Percentiles rank a stretch among this genome's conserved stretches.
Conservation (phyloP, 23 tunicate species). For the Botrylloides violaceus region DNA sequence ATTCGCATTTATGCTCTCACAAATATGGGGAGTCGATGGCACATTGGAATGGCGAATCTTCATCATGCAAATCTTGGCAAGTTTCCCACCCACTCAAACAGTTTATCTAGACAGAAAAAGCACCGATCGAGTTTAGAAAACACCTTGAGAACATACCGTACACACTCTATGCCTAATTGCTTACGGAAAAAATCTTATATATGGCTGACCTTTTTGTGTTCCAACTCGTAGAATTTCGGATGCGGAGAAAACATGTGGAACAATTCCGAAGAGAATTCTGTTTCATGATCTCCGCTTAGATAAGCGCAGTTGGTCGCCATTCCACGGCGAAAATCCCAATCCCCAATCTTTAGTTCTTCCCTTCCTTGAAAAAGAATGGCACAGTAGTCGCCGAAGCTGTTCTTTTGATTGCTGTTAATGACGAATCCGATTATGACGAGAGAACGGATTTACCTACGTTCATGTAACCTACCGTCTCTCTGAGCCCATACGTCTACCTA, state of each 20-base stretch:
- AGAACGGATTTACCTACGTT: too few species aligned
- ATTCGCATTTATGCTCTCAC: conserved; percentile 25
- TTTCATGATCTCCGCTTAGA: neutral
- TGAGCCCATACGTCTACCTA: too few species aligned
- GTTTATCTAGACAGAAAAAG: conserved; percentile 9
- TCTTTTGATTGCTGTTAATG: too few species aligned
- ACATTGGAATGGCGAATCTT: conserved; percentile 46
- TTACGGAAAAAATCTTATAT: neutral
- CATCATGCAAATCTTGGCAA: conserved; percentile 60
- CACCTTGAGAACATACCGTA: too few species aligned
- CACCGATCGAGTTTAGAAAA: too few species aligned
- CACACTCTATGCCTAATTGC: too few species aligned
- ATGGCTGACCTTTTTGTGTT: neutral
- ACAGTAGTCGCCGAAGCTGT: too few species aligned
- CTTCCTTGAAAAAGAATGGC: too few species aligned
- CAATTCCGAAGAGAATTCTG: conserved; percentile 10
- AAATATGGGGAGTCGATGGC: conserved; percentile 31
- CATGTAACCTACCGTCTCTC: too few species aligned
- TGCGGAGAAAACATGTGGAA: conserved; percentile 9
- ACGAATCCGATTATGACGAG: too few species aligned
- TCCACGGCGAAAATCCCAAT: too few species aligned
- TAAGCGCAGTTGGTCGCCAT: neutral
- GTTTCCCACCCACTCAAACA: conserved; percentile 62
- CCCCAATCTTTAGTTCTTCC: too few species aligned
- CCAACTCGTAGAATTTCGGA: neutral